Percentiles rank a stretch among this genome's conserved stretches.
Conservation (phyloP, 2,888 invertebrate species). For the Stenodera caucasica region DNA sequence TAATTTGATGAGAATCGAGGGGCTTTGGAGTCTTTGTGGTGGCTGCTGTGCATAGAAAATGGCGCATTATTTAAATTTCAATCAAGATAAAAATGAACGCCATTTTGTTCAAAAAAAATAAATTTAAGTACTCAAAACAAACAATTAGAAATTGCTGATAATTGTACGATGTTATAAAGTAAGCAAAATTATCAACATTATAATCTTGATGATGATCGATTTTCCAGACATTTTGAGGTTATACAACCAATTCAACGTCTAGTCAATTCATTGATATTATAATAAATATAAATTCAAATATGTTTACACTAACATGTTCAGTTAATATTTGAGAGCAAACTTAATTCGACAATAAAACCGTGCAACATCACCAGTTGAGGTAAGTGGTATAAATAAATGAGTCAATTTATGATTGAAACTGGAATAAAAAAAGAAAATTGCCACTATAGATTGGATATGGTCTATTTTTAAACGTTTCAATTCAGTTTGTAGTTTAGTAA, state of each 20-base stretch:
- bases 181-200: too few species aligned
- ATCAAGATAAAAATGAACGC: too few species aligned
- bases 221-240: background rate
- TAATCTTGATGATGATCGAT: too few species aligned
- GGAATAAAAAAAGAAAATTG: background rate
- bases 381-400: constrained; percentile 1
- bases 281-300: background rate
- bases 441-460: background rate
- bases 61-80: too few species aligned
- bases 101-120: too few species aligned
- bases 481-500: too few species aligned
- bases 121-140: too few species aligned
- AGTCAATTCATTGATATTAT: background rate
- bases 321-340: background rate
- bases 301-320: background rate
- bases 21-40: too few species aligned
- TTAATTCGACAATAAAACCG: background rate
- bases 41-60: too few species aligned
- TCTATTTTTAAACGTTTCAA: background rate
- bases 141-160: too few species aligned
- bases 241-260: background rate
- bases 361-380: background rate
- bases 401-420: constrained; percentile 1
- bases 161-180: too few species aligned
- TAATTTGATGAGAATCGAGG: too few species aligned